Base-by-base conservation (phyloP, 2,888 invertebrate genomes). In the Hypercompe scribonia region DNA sequence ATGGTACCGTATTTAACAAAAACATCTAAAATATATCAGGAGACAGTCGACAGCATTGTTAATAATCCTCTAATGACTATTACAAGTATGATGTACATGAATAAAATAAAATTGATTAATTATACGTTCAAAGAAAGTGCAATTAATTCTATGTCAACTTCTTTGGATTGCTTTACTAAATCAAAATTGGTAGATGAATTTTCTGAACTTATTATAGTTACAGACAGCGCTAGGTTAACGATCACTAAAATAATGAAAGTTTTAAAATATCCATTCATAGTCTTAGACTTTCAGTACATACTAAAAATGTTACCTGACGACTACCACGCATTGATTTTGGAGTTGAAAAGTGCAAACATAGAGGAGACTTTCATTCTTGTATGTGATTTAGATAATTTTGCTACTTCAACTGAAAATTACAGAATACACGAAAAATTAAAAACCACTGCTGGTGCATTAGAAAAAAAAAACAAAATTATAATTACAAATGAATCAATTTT, bases 201-300 rank as follows among this genome's bases (percentile, higher is more conserved):
- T 33, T 24, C 58, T 61, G 61, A 34, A 65, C 36, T 64, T 39
- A 66, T 67, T n/a, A 65, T 73, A 42, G 68, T 50, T 15, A 50
- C 80, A 50, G 70, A 76, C 28, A 73, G 36, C 33, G 54, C n/a
- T 24, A 65, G 36, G n/a, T 34, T 73, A 3, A 68, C 72, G 5
- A 58, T 68, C 3, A 58, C 63, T 7, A 71, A 74, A 65, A 31
- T 69, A 8, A 39, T 54, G 0, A 58, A 65, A 7, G 28, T 31
- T 50, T 68, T 69, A 4, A 65, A 68, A 18, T 61, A 54, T 13
- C 58, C n/a, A 58, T 68, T 42, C 18, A n/a, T 33, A 39, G 31
- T 74, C 18, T 34, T 74, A 68, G 74, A 74, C 24, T 68, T 74
- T 33, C 34, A 74, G 21, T 68, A 33, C 21, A 65, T 71, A 1